Percentiles rank a stretch among this genome's conserved stretches.
Evolutionary conservation across 2,888 invertebrate species (phyloP).

Genomic region (Xanthostigma xanthostigma): DNA sequence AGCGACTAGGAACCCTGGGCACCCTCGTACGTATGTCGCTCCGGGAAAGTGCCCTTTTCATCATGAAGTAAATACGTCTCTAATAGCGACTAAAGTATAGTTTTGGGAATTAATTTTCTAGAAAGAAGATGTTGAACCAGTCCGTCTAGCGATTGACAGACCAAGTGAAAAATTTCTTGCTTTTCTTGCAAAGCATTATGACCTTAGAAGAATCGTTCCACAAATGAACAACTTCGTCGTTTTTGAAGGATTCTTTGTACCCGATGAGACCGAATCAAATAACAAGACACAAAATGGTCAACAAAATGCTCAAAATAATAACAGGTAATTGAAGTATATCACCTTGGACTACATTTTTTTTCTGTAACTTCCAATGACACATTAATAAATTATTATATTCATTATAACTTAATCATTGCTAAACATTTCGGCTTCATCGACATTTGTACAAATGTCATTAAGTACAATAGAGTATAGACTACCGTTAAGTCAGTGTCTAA

Average conservation of each 20-base stretch:
- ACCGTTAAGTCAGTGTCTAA: no score
- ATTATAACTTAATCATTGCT: no score
- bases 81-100: constrained; percentile 1
- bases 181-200: constrained; percentile 76
- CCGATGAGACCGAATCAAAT: background rate
- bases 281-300: background rate
- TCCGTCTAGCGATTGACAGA: constrained; percentile 78
- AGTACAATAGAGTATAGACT: no score
- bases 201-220: constrained; percentile 44
- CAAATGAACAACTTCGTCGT: constrained; percentile 83
- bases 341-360: no score
- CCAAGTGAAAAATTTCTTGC: constrained; percentile 80
- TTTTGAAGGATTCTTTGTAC: constrained; percentile 61
- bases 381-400: no score
- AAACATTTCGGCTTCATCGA: no score
- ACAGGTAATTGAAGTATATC: constrained; percentile 1
- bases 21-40: no score
- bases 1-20: no score
- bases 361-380: no score
- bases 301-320: background rate
- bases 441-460: no score
- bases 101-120: constrained; percentile 19
- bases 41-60: no score
- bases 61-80: no score
- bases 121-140: constrained; percentile 50